These are phyloP conservation scores for Nasalis larvatus DNA, from an alignment of 2,113 vertebrate genomes.

Conservation along the genomic window DNA sequence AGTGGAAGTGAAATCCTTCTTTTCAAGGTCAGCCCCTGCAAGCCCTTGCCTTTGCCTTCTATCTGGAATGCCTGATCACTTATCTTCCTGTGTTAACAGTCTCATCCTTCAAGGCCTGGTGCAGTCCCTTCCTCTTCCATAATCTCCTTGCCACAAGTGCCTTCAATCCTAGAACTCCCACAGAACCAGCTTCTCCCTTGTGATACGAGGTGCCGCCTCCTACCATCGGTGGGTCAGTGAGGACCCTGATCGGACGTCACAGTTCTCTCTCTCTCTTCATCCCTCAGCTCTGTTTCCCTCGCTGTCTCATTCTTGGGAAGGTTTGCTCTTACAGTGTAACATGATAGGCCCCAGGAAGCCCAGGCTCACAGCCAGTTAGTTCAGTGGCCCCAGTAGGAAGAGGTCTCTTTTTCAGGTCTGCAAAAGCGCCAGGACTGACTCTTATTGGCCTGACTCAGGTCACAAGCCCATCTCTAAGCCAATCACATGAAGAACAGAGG, in stretches of 20 bases:
- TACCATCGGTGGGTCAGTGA: background rate
- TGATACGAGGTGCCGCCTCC: too few species aligned
- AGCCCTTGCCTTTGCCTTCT: background rate
- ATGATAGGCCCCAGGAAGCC: background rate
- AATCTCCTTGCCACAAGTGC: background rate
- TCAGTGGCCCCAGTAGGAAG: background rate
- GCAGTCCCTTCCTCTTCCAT: background rate
- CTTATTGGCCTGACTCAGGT: background rate
- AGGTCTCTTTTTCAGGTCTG: background rate
- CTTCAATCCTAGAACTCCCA: background rate
- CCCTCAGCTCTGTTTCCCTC: background rate
- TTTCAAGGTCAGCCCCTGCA: background rate
- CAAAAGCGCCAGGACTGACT: background rate
- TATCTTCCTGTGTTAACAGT: background rate
- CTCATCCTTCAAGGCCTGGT: background rate
- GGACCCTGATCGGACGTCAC: background rate
- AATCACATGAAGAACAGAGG: background rate
- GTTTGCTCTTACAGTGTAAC: background rate
- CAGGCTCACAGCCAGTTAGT: background rate
- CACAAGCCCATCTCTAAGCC: background rate
- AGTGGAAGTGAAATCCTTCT: background rate
- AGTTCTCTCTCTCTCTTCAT: background rate
- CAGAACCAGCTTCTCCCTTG: background rate
- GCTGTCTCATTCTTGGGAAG: background rate
- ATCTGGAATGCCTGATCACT: too few species aligned